phyloP scores from a whole-genome alignment of 2,888 invertebrate species.

The Gasteruption jaculator region DNA sequence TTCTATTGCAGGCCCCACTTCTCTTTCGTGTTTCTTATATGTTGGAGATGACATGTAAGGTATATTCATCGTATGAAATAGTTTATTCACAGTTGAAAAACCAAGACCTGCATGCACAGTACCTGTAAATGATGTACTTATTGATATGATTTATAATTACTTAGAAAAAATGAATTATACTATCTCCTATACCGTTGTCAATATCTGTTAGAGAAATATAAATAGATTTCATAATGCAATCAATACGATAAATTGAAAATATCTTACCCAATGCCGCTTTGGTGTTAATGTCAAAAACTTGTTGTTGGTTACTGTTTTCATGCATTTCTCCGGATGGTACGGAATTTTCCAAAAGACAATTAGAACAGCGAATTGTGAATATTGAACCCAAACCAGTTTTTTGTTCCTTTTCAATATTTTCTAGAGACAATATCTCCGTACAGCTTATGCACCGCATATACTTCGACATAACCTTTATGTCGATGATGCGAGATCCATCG shows the following conservation, averaged over 20 bases:
- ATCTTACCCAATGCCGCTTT: conserved; percentile 14
- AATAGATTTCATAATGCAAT: conserved; percentile 3
- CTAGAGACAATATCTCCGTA: conserved; percentile 9
- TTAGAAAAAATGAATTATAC: too few species aligned
- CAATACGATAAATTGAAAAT: neutral
- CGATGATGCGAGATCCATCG: too few species aligned
- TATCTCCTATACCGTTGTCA: conserved; percentile 5
- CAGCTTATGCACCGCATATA: conserved; percentile 14
- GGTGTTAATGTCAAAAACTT: conserved; percentile 8
- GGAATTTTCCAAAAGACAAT: too few species aligned
- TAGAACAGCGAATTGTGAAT: conserved; percentile 10
- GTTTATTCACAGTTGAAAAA: conserved; percentile 13
- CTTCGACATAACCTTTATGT: too few species aligned
- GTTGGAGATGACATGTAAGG: conserved; percentile 13
- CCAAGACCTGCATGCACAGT: conserved; percentile 15
- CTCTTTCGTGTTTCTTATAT: conserved; percentile 19
- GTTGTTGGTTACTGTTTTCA: conserved; percentile 4
- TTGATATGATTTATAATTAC: too few species aligned
- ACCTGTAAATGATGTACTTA: conserved; percentile 14
- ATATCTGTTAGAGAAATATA: conserved; percentile 4
- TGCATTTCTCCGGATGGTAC: too few species aligned
- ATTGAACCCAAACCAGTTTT: conserved; percentile 12
- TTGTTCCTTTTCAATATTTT: conserved; percentile 14
- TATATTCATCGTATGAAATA: conserved; percentile 12
- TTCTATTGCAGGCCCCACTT: conserved; percentile 17